Evolutionary conservation across 2,888 invertebrate species (phyloP), one percentile per base, ranked within the genome.

Genomic region (Nomada ruficornis): DNA sequence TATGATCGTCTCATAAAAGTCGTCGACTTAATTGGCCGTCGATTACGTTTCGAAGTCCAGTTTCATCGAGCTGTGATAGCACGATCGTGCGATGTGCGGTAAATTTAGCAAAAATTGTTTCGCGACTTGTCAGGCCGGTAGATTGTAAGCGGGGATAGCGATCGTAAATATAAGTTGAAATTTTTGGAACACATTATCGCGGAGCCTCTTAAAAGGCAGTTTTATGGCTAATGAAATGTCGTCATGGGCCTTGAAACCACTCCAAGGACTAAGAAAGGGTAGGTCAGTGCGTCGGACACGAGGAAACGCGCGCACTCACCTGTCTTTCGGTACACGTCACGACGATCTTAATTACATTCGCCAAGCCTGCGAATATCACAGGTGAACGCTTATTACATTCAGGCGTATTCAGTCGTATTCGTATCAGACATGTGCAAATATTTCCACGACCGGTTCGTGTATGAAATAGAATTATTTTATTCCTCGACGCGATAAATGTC

Each of bases 241-340:
- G 69, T 50, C 44, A 13, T n/a, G 60, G 13, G 26, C 42, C 57
- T 60, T 71, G 80, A 65, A 71, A 69, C 83, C 76, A 77, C 75
- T 82, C 78, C 89, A 86, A 89, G 88, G 89, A 88, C 84, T 87
- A 77, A 77, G 74, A 84, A 86, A 87, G 86, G 90, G 86, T 90
- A 90, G 90, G 90, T 90, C 90, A 90, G 90, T 89, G 83, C 83
- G 83, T 76, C 84, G 80, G 79, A 54, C 65, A 81, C 77, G 67
- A 47, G 64, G 72, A 77, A 67, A 80, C 74, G 54, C 71, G 57
- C 67, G 26, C 57, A 55, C 59, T 60, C 29, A 44, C 29, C 57
- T 57, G 63, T 52, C 26, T 69, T 69, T 52, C 80, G 18, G 44
- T 57, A 79, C 71, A 26, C 55, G 70, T 71, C 73, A 69, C 71